Conservation (phyloP, 2,797 vertebrate genomes). For the Poecile montanus region DNA sequence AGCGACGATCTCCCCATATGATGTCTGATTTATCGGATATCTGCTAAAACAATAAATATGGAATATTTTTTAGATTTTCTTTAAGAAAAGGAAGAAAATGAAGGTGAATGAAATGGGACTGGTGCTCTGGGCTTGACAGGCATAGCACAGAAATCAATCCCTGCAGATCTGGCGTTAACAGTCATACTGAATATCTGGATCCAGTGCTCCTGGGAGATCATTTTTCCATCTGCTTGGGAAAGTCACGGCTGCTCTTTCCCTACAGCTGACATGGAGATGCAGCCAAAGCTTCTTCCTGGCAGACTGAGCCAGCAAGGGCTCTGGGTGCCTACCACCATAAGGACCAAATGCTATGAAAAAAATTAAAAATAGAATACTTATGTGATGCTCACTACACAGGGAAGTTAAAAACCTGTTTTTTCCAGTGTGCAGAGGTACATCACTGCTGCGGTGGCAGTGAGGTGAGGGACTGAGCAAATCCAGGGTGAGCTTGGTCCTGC, state of each 20-base stretch:
- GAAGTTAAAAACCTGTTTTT: neutral
- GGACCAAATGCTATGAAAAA: neutral
- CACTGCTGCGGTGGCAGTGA: rapidly evolving
- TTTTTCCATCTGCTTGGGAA: constrained; percentile 52
- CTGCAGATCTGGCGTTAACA: neutral
- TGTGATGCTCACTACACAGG: neutral
- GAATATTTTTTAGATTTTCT: neutral
- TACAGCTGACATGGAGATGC: neutral
- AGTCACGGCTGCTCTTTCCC: neutral
- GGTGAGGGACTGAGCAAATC: neutral
- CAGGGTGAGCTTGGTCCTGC: neutral
- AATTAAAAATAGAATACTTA: neutral
- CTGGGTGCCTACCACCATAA: neutral
- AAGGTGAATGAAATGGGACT: neutral
- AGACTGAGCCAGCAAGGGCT: neutral
- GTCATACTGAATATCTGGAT: neutral
- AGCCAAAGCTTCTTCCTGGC: neutral
- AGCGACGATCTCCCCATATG: neutral
- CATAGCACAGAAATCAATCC: neutral
- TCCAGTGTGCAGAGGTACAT: neutral
- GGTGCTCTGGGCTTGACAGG: constrained; percentile 1
- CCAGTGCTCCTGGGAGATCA: neutral
- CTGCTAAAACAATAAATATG: constrained; percentile 24
- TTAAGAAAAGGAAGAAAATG: constrained; percentile 29
- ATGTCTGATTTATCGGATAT: neutral